A percentile compares a stretch with the other conserved stretches of the same genome.
phyloP scores from a whole-genome alignment of 64 coral and sea anemone genomes.

The Platygyra sinensis region DNA sequence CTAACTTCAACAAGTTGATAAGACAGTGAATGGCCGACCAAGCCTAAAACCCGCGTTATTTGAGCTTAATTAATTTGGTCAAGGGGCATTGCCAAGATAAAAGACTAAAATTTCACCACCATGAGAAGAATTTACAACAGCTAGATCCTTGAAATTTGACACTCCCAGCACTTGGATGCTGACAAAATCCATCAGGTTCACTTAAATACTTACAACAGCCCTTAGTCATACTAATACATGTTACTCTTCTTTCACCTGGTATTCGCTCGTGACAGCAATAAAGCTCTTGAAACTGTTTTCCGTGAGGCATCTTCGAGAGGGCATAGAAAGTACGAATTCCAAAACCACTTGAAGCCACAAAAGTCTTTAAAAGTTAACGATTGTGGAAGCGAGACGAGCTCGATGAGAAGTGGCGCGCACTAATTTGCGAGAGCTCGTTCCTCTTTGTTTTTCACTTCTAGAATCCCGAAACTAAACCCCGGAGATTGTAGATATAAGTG shows the following conservation, averaged over 20 bases:
- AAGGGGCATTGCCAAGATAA: slow-evolving; percentile 72
- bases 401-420: slow-evolving; percentile 6
- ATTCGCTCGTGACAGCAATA: slow-evolving; percentile 94
- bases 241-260: slow-evolving; percentile 90
- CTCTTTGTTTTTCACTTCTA: slow-evolving; percentile 68
- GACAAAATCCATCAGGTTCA: slow-evolving; percentile 89
- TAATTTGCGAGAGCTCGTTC: slow-evolving; percentile 60
- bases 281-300: slow-evolving; percentile 73
- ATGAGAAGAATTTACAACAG: slow-evolving; percentile 76
- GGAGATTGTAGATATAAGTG: slow-evolving; percentile 99
- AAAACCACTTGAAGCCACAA: slow-evolving; percentile 27
- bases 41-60: slow-evolving; percentile 59
- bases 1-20: slow-evolving; percentile 70
- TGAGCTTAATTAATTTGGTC: slow-evolving; percentile 84
- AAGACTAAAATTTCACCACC: slow-evolving; percentile 73
- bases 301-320: slow-evolving; percentile 63
- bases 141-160: slow-evolving; percentile 75
- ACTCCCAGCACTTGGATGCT: slow-evolving; percentile 71
- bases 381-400: background rate
- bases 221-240: slow-evolving; percentile 69
- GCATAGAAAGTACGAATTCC: slow-evolving; percentile 42
- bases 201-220: slow-evolving; percentile 94
- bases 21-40: slow-evolving; percentile 37
- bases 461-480: slow-evolving; percentile 74
- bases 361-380: slow-evolving; percentile 23